These are phyloP conservation scores for Elephantulus edwardii DNA, from an alignment of 2,113 vertebrate genomes.

Conservation along the genomic window DNA sequence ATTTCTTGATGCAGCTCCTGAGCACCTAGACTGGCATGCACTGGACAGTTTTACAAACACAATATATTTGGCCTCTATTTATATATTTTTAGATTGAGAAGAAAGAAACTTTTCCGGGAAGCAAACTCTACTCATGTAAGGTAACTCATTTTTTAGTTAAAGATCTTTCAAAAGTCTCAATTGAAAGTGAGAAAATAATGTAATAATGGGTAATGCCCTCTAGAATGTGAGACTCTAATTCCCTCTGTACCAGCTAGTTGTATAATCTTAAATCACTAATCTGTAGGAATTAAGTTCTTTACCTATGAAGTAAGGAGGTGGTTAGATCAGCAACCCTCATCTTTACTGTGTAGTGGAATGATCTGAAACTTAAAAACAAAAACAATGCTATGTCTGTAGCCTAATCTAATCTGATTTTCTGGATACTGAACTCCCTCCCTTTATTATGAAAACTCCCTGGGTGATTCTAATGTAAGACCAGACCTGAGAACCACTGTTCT, in stretches of 20 bases:
- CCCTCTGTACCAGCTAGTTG: background rate
- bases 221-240: background rate
- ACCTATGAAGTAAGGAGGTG: background rate
- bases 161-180: background rate
- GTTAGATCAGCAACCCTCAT: slow-evolving; percentile 7
- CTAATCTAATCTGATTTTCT: slow-evolving; percentile 7
- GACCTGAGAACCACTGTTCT: background rate
- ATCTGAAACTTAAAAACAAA: slow-evolving; percentile 22
- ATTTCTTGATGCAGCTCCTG: background rate
- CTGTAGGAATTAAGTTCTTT: slow-evolving; percentile 45
- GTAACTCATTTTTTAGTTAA: background rate
- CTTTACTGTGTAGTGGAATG: background rate
- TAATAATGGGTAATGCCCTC: slow-evolving; percentile 7
- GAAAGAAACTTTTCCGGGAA: slow-evolving; percentile 37
- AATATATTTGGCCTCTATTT: background rate
- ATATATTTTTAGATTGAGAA: background rate
- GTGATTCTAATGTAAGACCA: slow-evolving; percentile 22
- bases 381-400: background rate
- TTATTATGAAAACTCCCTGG: background rate
- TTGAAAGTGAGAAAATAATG: slow-evolving; percentile 31
- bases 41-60: background rate
- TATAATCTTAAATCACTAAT: slow-evolving; percentile 31
- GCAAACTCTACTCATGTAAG: slow-evolving; percentile 20
- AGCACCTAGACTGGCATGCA: background rate
- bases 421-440: background rate